These are phyloP conservation scores for Hyles euphorbiae DNA, from an alignment of 1,140 invertebrate species.

Conservation along the genomic window DNA sequence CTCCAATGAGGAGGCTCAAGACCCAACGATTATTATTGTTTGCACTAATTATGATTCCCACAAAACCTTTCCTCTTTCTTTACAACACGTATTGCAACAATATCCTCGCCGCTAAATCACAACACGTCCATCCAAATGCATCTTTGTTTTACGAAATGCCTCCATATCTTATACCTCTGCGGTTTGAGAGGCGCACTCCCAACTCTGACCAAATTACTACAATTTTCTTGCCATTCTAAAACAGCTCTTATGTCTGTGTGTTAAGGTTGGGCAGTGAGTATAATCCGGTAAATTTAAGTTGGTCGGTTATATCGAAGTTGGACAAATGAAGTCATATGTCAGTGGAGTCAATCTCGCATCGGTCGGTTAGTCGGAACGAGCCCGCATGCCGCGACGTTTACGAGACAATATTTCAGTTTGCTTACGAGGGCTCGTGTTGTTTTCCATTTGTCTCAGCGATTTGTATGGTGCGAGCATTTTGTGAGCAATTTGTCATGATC, in stretches of 20 bases:
- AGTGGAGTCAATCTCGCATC: conserved; percentile 37
- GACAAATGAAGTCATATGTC: conserved; percentile 70
- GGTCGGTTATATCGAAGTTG: conserved; percentile 59
- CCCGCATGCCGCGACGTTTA: conserved; percentile 53
- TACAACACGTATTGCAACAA: neutral
- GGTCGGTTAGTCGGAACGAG: conserved; percentile 54
- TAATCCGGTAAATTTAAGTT: conserved; percentile 14
- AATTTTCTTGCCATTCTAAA: conserved; percentile 6
- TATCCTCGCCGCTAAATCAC: conserved; percentile 50
- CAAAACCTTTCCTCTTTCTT: too few relatives aligned
- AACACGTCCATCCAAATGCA: conserved; percentile 47
- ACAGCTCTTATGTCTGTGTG: conserved; percentile 12
- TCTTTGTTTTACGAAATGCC: conserved; percentile 64
- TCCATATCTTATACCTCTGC: conserved; percentile 58
- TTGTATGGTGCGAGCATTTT: conserved; percentile 4
- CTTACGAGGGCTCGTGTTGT: conserved; percentile 53
- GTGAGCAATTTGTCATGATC: too few relatives aligned
- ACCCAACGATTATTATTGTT: too few relatives aligned
- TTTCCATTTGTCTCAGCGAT: conserved; percentile 47
- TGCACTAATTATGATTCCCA: too few relatives aligned
- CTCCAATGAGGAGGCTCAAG: too few relatives aligned
- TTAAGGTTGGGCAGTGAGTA: conserved; percentile 8
- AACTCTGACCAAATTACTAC: conserved; percentile 12
- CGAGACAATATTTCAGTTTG: conserved; percentile 68
- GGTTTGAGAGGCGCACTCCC: conserved; percentile 48